Base-by-base conservation (phyloP, 2,888 invertebrate species). In the Ochropleura leucogaster region DNA sequence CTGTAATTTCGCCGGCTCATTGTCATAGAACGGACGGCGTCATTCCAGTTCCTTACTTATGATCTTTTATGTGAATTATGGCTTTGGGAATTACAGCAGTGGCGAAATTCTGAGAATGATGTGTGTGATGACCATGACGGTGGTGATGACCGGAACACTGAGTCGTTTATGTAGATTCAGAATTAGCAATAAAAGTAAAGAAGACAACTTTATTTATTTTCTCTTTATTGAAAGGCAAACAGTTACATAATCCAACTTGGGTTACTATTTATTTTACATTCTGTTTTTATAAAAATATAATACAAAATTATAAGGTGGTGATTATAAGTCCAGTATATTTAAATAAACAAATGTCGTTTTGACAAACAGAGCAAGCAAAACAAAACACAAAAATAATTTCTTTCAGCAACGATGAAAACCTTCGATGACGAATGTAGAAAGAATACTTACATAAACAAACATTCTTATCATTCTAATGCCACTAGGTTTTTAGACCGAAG, bases 1-100 rank as follows among this genome's bases (percentile, higher is more conserved):
- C 75, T 75, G 80, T 75, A 75, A 82, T 80, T 81, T 82, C 46
- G 64, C 67, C 14, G 66, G 63, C 60, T 80, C 80, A 84, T 84
- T 82, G 82, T 82, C 80, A 75, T 59, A 84, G 75, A 82, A 84
- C 82, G 74, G 66, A 66, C 74, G 49, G 64, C 51, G 64, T 47
- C 71, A 55, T 60, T 73, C 47, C 53, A 60, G 69, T 80, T 64
- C 40, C 42, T 66, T 53, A 18, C 68, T 66, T 63, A 57, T 64
- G 46, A 66, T 40, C 66, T 69, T 53, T 68, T 60, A 79, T 75
- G 82, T 82, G 64, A 80, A 73, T 68, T 82, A 74, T 79, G 70
- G 20, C 18, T 47, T 46, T 18, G 40, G 10, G 20, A 64, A 53
- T 46, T 46, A 46, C 30, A 53, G 51, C 18, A 51, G 30, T 40